Percentiles rank a stretch among this genome's conserved stretches.
Evolutionary conservation across 2,888 invertebrate genomes (phyloP).

Genomic region (Perizoma affinitatum): DNA sequence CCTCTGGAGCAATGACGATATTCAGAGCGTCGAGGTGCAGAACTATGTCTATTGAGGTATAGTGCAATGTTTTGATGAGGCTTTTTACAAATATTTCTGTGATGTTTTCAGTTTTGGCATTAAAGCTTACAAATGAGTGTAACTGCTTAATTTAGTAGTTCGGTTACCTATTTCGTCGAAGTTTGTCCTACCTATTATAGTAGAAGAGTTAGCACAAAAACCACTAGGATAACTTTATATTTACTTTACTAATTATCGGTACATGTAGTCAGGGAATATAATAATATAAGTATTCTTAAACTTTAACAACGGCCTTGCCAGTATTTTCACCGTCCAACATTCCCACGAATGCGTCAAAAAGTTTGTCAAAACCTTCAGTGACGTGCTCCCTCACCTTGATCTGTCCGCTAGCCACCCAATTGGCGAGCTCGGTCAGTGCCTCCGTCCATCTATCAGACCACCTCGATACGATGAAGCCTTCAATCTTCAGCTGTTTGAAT

Average conservation of each 20-base stretch:
- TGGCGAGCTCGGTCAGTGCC: slow-evolving; percentile 81
- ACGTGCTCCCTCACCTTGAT: slow-evolving; percentile 86
- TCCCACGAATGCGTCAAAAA: slow-evolving; percentile 86
- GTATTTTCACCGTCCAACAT: slow-evolving; percentile 86
- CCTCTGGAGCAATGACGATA: slow-evolving; percentile 71
- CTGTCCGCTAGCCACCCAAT: slow-evolving; percentile 87
- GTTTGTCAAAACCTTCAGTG: slow-evolving; percentile 88
- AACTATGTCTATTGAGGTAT: slow-evolving; percentile 61
- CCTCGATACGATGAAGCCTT: slow-evolving; percentile 83
- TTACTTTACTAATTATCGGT: neutral
- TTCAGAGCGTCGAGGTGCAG: slow-evolving; percentile 70
- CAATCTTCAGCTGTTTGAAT: slow-evolving; percentile 83
- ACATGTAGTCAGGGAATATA: neutral
- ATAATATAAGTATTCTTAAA: slow-evolving; percentile 54
- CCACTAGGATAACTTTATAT: neutral
- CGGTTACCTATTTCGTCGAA: neutral
- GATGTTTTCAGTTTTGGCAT: neutral
- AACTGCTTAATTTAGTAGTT: neutral
- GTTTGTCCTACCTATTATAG: too few species aligned
- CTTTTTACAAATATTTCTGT: neutral
- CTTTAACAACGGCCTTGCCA: slow-evolving; percentile 88
- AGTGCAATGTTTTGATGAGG: neutral
- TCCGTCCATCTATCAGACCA: slow-evolving; percentile 84
- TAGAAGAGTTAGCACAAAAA: neutral
- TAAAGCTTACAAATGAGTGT: slow-evolving; percentile 1